phyloP scores from a whole-genome alignment of 2,888 invertebrate species.

The Unio pictorum region DNA sequence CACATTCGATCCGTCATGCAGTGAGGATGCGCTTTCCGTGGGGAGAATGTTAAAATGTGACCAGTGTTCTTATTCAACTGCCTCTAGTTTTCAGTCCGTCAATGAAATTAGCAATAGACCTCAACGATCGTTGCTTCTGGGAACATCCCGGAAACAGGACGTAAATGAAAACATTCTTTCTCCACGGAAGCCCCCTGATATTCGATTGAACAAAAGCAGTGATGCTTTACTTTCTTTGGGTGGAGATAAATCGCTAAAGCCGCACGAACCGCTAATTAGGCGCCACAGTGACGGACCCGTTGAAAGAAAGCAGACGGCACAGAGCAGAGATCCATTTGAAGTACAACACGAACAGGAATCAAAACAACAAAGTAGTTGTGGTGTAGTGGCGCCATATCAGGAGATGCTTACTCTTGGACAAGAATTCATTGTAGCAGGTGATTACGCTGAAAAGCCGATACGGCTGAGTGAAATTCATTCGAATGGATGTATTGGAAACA shows the following conservation, averaged over 20 bases:
- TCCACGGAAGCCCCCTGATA: no score
- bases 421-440: background rate
- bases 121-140: no score
- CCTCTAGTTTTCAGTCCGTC: background rate
- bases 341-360: background rate
- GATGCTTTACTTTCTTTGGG: conserved; percentile 12
- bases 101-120: no score
- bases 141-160: no score
- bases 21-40: background rate
- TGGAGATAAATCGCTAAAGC: conserved; percentile 9
- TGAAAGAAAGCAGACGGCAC: conserved; percentile 4
- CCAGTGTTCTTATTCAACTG: conserved; percentile 3
- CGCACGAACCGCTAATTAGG: conserved; percentile 18
- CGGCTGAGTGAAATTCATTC: conserved; percentile 5
- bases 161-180: no score
- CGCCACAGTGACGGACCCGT: conserved; percentile 29
- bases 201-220: conserved; percentile 4
- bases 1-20: conserved; percentile 10
- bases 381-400: conserved; percentile 1
- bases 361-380: conserved; percentile 1
- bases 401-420: background rate
- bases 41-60: conserved; percentile 2
- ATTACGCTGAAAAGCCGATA: background rate
- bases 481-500: conserved; percentile 6
- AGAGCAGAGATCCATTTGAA: conserved; percentile 5